These are phyloP conservation scores for Daubentonia madagascariensis DNA, from an alignment of 2,113 vertebrate genomes.

Conservation along the genomic window DNA sequence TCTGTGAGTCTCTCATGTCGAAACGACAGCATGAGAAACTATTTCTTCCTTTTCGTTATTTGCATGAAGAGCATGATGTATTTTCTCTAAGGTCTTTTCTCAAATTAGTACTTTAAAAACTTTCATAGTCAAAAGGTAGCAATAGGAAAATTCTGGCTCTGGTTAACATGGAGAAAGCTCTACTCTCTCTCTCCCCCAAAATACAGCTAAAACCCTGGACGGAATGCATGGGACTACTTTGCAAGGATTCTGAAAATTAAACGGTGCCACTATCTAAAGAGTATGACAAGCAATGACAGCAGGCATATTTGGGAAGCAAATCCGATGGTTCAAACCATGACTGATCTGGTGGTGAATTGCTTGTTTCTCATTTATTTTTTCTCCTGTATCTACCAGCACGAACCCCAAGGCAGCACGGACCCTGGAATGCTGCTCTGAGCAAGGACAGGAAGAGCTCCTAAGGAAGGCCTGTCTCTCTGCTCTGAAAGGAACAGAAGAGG, in stretches of 20 bases:
- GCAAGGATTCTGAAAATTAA: background rate
- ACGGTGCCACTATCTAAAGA: background rate
- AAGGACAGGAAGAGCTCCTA: too few species aligned
- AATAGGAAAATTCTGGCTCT: background rate
- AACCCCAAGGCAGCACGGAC: background rate
- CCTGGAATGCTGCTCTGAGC: background rate
- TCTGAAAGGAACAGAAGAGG: background rate
- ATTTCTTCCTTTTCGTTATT: background rate
- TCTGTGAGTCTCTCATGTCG: background rate
- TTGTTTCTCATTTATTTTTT: background rate
- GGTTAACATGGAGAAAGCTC: background rate
- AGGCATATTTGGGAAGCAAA: background rate
- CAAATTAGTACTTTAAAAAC: background rate
- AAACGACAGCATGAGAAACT: background rate
- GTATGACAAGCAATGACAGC: background rate
- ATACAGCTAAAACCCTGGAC: accelerated
- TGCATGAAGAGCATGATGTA: background rate
- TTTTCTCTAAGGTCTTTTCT: background rate
- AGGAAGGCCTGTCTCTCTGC: background rate
- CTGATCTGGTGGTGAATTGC: background rate
- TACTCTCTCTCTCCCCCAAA: background rate
- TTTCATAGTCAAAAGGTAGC: background rate
- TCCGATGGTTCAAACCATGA: too few species aligned
- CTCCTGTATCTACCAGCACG: too few species aligned
- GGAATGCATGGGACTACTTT: too few species aligned